Conservation (phyloP, 2,888 invertebrate genomes). For the Parnassius orleans region DNA sequence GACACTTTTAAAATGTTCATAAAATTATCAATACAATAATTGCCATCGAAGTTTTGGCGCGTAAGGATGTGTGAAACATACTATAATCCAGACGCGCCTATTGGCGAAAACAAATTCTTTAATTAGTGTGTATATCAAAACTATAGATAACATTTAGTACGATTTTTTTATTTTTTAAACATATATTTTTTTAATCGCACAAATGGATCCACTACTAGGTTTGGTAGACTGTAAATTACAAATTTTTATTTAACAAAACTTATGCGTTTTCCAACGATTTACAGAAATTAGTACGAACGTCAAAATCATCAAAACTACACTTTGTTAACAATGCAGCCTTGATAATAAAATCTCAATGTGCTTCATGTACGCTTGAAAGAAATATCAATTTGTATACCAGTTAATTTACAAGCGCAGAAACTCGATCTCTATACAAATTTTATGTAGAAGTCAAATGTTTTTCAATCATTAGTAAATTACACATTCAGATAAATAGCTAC, state of each 20-base stretch:
- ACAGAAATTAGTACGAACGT: slow-evolving; percentile 6
- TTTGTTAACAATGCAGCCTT: neutral
- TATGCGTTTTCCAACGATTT: neutral
- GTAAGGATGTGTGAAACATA: slow-evolving; percentile 26
- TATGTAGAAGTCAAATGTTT: neutral
- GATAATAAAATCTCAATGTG: neutral
- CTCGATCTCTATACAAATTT: neutral
- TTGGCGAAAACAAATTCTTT: slow-evolving; percentile 4
- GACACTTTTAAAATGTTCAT: too few relatives aligned
- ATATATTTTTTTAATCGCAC: slow-evolving; percentile 27
- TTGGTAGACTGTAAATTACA: slow-evolving; percentile 11
- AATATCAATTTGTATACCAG: neutral
- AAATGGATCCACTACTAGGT: slow-evolving; percentile 6
- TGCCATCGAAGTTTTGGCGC: slow-evolving; percentile 5
- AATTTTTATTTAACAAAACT: neutral
- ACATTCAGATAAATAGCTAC: slow-evolving; percentile 5
- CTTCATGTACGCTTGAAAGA: neutral
- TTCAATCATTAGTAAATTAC: neutral
- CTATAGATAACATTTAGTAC: slow-evolving; percentile 14
- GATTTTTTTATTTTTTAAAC: slow-evolving; percentile 23
- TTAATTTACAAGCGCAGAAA: neutral
- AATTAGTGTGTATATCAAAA: slow-evolving; percentile 5
- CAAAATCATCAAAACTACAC: neutral
- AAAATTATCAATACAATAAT: too few relatives aligned
- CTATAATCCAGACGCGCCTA: slow-evolving; percentile 24